Conservation (phyloP, 2,888 invertebrate genomes). For the Acrobasis suavella region DNA sequence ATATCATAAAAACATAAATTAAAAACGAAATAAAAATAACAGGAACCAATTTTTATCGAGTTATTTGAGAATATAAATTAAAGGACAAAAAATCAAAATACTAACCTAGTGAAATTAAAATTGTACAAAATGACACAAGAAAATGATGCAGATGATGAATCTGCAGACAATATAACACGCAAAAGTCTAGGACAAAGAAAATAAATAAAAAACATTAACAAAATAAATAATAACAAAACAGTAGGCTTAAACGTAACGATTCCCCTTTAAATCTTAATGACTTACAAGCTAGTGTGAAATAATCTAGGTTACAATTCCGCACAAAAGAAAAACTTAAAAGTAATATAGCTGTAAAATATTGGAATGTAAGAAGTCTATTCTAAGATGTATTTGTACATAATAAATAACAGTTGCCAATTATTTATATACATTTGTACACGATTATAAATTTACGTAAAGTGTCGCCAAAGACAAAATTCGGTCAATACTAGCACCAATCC, state of each 20-base stretch:
- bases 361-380: conserved; percentile 54
- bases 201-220: conserved; percentile 70
- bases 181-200: conserved; percentile 54
- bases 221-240: conserved; percentile 77
- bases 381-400: conserved; percentile 52
- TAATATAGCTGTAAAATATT: conserved; percentile 38
- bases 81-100: conserved; percentile 42
- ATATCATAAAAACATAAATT: conserved; percentile 70
- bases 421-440: conserved; percentile 35
- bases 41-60: conserved; percentile 66
- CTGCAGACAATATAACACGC: conserved; percentile 57
- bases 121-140: conserved; percentile 46
- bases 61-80: conserved; percentile 53
- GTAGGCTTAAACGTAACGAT: conserved; percentile 80
- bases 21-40: conserved; percentile 82
- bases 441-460: conserved; percentile 7
- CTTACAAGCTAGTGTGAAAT: conserved; percentile 39
- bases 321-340: conserved; percentile 26
- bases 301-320: conserved; percentile 23
- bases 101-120: conserved; percentile 49
- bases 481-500: conserved; percentile 54
- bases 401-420: conserved; percentile 42
- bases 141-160: conserved; percentile 41
- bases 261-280: conserved; percentile 64
- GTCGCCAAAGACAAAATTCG: conserved; percentile 19